Evolutionary conservation across 2,888 invertebrate species (phyloP).

Genomic region (Macrosiphum euphorbiae): DNA sequence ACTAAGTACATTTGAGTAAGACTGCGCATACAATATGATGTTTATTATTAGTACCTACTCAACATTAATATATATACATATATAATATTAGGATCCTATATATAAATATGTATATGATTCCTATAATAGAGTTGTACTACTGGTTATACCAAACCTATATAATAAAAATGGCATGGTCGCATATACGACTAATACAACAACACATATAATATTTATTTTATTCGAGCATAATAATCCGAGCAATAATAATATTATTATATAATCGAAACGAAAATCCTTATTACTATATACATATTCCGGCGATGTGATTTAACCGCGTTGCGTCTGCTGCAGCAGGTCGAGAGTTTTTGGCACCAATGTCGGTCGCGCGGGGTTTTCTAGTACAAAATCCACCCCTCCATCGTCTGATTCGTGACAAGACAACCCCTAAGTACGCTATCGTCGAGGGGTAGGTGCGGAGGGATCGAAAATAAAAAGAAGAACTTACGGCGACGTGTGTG

Average conservation of each 20-base stretch:
- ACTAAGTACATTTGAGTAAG: background rate
- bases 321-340: background rate
- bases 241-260: background rate
- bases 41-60: too few relatives aligned
- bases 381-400: background rate
- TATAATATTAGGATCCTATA: too few relatives aligned
- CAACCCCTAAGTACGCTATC: constrained; percentile 32
- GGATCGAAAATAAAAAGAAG: constrained; percentile 16
- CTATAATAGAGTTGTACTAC: too few relatives aligned
- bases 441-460: background rate
- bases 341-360: constrained; percentile 45
- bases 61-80: too few relatives aligned
- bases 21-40: background rate
- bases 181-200: background rate
- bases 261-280: background rate
- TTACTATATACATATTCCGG: background rate
- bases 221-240: background rate
- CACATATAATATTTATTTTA: background rate
- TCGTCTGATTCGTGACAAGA: constrained; percentile 14
- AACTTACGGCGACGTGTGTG: background rate
- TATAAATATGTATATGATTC: too few relatives aligned
- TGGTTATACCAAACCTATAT: background rate
- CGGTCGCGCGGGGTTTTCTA: background rate
- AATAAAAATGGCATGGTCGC: background rate
- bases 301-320: background rate